phyloP scores from a whole-genome alignment of 2,888 invertebrate species.

The Petrolisthes cinctipes region DNA sequence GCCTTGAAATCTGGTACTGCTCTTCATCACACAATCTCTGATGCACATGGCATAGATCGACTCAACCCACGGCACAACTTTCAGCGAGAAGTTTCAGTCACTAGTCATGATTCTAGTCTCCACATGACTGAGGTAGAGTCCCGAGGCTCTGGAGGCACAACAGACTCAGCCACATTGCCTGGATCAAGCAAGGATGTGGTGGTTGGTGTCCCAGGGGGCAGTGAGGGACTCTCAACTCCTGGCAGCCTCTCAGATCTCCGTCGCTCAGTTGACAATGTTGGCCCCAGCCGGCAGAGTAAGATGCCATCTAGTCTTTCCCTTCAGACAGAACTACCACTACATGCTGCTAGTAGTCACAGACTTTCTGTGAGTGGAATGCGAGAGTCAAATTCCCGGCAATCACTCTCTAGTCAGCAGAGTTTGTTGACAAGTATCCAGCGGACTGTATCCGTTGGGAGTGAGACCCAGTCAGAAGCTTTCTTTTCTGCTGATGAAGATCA shows the following conservation, averaged over 20 bases:
- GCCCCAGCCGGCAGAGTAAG: conserved; percentile 47
- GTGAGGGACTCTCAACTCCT: conserved; percentile 74
- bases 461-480: conserved; percentile 91
- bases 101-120: conserved; percentile 54
- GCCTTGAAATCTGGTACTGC: conserved; percentile 20
- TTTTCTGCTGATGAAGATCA: conserved; percentile 92
- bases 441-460: conserved; percentile 88
- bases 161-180: conserved; percentile 20
- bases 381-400: conserved; percentile 60
- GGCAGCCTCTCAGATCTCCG: conserved; percentile 89
- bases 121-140: conserved; percentile 42
- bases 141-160: conserved; percentile 29
- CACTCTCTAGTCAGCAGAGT: conserved; percentile 65
- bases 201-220: conserved; percentile 71
- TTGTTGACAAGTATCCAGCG: conserved; percentile 69
- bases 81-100: conserved; percentile 50
- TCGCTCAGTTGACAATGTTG: conserved; percentile 82
- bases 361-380: conserved; percentile 47
- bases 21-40: conserved; percentile 30
- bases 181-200: conserved; percentile 64
- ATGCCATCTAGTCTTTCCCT: conserved; percentile 65
- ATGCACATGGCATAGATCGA: conserved; percentile 26
- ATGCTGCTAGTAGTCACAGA: conserved; percentile 47
- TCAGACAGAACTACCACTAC: conserved; percentile 63
- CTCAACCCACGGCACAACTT: conserved; percentile 50